Evolutionary conservation across 2,888 invertebrate species (phyloP).

Genomic region (Drosophila trichaetosa): DNA sequence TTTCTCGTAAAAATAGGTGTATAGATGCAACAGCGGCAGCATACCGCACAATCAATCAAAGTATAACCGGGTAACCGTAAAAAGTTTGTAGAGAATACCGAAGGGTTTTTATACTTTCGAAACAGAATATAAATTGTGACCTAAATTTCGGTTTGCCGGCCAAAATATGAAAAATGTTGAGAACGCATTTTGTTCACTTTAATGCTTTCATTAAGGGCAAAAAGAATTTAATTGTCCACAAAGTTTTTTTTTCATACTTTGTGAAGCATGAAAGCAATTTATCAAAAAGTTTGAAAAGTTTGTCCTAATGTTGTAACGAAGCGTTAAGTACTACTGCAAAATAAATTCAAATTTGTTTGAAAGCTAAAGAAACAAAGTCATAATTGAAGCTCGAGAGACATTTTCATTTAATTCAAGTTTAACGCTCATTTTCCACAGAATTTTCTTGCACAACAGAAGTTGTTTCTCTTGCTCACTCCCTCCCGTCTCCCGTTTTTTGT

Average conservation of each 20-base stretch:
- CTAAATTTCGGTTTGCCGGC: background rate
- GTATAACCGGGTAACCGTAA: background rate
- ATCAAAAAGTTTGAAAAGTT: conserved; percentile 33
- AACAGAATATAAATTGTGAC: background rate
- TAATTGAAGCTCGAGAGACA: conserved; percentile 27
- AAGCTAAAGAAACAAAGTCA: conserved; percentile 16
- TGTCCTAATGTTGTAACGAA: conserved; percentile 13
- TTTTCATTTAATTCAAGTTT: conserved; percentile 34
- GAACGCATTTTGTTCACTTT: background rate
- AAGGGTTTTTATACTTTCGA: background rate
- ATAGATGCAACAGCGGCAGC: background rate
- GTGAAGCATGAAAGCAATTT: conserved; percentile 32
- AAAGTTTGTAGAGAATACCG: background rate
- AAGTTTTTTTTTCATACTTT: conserved; percentile 23
- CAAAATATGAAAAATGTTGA: background rate
- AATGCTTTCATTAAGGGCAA: background rate
- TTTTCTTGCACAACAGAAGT: conserved; percentile 11
- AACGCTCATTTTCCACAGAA: conserved; percentile 9
- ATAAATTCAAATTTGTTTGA: conserved; percentile 9
- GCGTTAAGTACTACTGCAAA: conserved; percentile 29
- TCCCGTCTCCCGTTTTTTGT: background rate
- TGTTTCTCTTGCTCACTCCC: background rate
- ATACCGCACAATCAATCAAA: background rate
- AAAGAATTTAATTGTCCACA: conserved; percentile 13
- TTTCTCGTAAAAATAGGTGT: background rate